Evolutionary conservation across 2,888 invertebrate species (phyloP).

Genomic region (Bombyx huttoni): DNA sequence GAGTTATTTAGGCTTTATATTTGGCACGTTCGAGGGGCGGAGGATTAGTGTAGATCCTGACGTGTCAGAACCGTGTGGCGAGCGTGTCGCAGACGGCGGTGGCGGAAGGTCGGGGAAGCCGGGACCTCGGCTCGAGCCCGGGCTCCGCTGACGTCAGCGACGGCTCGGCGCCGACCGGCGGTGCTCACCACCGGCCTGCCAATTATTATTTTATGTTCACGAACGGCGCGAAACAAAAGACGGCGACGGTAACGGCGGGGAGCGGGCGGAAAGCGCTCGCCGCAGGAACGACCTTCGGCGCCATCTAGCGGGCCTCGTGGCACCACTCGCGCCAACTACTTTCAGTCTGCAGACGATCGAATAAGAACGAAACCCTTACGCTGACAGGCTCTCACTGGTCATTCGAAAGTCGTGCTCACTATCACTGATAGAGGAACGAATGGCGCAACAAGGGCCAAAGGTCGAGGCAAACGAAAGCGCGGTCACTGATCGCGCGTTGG

Average conservation of each 20-base stretch:
- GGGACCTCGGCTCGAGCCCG: constrained; percentile 49
- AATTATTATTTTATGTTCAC: constrained; percentile 67
- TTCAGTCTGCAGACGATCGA: constrained; percentile 68
- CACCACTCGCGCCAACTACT: constrained; percentile 60
- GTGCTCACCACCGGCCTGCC: constrained; percentile 57
- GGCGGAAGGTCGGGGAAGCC: constrained; percentile 67
- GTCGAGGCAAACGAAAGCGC: constrained; percentile 15
- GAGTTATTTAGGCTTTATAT: constrained; percentile 31
- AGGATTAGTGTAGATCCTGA: constrained; percentile 47
- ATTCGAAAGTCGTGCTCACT: constrained; percentile 37
- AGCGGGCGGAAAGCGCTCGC: constrained; percentile 62
- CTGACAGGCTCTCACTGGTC: constrained; percentile 43
- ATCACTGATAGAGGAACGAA: constrained; percentile 36
- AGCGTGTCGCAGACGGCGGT: constrained; percentile 53
- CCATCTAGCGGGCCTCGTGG: constrained; percentile 66
- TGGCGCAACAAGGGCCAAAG: constrained; percentile 18
- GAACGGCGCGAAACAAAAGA: constrained; percentile 64
- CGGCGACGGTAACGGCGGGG: constrained; percentile 50
- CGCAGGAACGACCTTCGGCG: constrained; percentile 69
- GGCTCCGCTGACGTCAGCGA: constrained; percentile 69
- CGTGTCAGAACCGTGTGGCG: constrained; percentile 50
- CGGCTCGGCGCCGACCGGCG: constrained; percentile 59
- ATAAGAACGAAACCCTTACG: constrained; percentile 55
- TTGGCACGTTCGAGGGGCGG: constrained; percentile 53
- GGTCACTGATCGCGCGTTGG: constrained; percentile 12